Evolutionary conservation across 2,797 vertebrate genomes (phyloP).

Genomic region (Danio albolineatus): DNA sequence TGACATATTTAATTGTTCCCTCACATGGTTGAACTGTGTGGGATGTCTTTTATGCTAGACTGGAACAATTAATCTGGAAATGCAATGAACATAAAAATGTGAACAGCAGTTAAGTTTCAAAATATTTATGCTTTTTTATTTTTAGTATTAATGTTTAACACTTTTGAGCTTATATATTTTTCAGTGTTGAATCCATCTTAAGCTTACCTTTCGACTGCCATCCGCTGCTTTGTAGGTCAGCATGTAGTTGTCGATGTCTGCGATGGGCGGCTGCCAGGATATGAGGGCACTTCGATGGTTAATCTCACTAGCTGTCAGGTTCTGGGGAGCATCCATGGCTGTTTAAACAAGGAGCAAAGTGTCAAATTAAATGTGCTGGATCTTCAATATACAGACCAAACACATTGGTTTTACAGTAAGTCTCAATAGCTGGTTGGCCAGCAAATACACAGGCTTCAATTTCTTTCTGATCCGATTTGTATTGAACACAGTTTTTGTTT

Average conservation of each 20-base stretch:
- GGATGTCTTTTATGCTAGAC: not conserved
- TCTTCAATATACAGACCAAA: too few species aligned
- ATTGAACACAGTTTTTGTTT: too few species aligned
- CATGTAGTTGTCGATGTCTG: slow-evolving; percentile 94
- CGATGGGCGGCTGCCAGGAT: slow-evolving; percentile 91
- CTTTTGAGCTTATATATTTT: not conserved
- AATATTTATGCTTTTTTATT: too few species aligned
- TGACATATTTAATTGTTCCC: slow-evolving; percentile 61
- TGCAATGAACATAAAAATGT: not conserved
- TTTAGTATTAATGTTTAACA: too few species aligned
- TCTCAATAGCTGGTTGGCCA: too few species aligned
- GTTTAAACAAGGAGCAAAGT: slow-evolving; percentile 47
- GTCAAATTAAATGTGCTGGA: slow-evolving; percentile 10
- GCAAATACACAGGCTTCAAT: too few species aligned
- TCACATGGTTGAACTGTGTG: not conserved
- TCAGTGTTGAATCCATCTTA: not conserved
- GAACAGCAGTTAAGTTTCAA: not conserved
- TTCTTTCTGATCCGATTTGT: too few species aligned
- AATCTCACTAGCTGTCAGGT: slow-evolving; percentile 93
- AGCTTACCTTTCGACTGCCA: slow-evolving; percentile 89
- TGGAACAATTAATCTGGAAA: not conserved
- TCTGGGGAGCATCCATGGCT: slow-evolving; percentile 93
- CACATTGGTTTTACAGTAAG: too few species aligned
- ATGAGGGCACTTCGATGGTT: slow-evolving; percentile 92
- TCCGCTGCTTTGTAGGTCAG: slow-evolving; percentile 90